Conservation (phyloP, 2,113 vertebrate genomes). For the Mellivora capensis region DNA sequence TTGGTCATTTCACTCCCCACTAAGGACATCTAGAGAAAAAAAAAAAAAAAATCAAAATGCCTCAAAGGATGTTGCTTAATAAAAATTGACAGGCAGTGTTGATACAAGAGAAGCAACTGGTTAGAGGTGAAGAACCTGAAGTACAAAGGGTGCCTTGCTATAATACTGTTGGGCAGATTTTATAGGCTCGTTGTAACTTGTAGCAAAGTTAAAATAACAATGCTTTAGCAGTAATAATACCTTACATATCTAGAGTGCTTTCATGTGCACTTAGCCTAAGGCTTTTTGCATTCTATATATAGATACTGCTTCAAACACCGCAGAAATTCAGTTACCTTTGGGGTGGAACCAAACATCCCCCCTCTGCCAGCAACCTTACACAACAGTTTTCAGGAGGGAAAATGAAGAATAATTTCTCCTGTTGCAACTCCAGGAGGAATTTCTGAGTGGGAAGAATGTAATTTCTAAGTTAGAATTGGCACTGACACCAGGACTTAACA, state of each 20-base stretch:
- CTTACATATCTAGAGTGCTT: conserved; percentile 74
- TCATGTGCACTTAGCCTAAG: conserved; percentile 76
- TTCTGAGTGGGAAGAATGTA: conserved; percentile 60
- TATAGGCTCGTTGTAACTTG: conserved; percentile 75
- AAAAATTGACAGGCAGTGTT: conserved; percentile 80
- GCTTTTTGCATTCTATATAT: conserved; percentile 80
- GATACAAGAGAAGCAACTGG: conserved; percentile 63
- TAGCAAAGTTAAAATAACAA: conserved; percentile 80
- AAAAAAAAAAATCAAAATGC: conserved; percentile 57
- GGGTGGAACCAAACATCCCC: conserved; percentile 64
- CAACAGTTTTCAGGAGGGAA: conserved; percentile 63
- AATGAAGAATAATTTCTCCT: conserved; percentile 66
- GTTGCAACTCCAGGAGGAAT: conserved; percentile 55
- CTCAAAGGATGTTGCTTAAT: conserved; percentile 81
- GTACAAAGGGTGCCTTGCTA: conserved; percentile 53
- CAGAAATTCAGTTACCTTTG: conserved; percentile 68
- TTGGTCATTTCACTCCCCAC: conserved; percentile 70
- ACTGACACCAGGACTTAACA: conserved; percentile 68
- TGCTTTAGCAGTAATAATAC: conserved; percentile 81
- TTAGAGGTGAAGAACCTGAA: conserved; percentile 66
- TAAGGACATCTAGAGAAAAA: conserved; percentile 69
- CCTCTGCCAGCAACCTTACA: conserved; percentile 64
- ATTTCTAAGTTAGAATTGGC: conserved; percentile 60
- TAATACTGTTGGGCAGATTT: conserved; percentile 70
- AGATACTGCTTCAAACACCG: conserved; percentile 75